Conservation (phyloP, 2,888 invertebrate species). For the Chrysolina haemoptera region DNA sequence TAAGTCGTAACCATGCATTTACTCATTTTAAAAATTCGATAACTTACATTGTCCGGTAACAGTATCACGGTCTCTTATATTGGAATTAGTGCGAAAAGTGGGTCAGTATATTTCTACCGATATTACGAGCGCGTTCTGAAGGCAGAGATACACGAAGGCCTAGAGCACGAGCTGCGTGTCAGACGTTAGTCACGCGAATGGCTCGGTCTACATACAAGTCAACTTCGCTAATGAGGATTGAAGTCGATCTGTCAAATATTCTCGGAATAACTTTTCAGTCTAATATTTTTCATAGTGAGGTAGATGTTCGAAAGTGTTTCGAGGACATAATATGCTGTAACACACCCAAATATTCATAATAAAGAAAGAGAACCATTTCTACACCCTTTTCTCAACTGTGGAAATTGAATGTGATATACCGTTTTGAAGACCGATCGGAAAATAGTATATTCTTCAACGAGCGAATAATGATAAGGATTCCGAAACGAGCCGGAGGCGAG, state of each 20-base stretch:
- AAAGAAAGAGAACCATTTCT: no score
- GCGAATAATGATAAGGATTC: no score
- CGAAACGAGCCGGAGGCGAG: no score
- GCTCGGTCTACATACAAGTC: conserved; percentile 52
- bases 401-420: no score
- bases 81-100: conserved; percentile 53
- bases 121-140: conserved; percentile 49
- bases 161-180: conserved; percentile 52
- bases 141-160: conserved; percentile 52
- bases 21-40: conserved; percentile 12
- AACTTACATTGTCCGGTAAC: conserved; percentile 27
- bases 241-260: conserved; percentile 44
- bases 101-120: conserved; percentile 56
- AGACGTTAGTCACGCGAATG: conserved; percentile 51
- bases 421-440: no score
- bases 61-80: conserved; percentile 25
- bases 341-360: no score
- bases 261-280: background rate
- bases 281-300: background rate
- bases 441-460: no score
- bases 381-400: no score
- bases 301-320: no score
- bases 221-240: conserved; percentile 55
- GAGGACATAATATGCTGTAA: no score
- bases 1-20: conserved; percentile 12